These are phyloP conservation scores for Coendou prehensilis DNA, from an alignment of 2,797 vertebrate species.

Conservation along the genomic window DNA sequence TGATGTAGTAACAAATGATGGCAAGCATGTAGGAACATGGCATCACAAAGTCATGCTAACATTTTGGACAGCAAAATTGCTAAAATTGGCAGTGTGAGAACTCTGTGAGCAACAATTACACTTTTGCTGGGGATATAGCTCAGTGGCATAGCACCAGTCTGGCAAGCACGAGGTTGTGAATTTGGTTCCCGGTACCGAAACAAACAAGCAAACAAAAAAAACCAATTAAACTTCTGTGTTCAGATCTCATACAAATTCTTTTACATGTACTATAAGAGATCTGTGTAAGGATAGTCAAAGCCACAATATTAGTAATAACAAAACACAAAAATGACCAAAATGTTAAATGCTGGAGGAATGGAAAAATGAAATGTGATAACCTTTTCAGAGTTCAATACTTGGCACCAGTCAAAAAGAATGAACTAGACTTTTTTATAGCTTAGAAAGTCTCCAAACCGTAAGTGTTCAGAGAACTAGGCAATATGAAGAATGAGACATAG, in stretches of 20 bases:
- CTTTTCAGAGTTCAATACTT: background rate
- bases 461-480: background rate
- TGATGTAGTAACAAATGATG: background rate
- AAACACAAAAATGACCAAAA: background rate
- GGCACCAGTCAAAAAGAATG: background rate
- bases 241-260: background rate
- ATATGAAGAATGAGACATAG: background rate
- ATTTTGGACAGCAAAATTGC: background rate
- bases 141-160: too few species aligned
- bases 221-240: background rate
- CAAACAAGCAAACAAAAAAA: too few species aligned
- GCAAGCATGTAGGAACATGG: background rate
- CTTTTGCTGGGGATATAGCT: too few species aligned
- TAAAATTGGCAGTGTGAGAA: background rate
- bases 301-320: background rate
- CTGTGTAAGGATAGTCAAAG: background rate
- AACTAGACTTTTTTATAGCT: background rate
- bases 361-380: constrained; percentile 22
- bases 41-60: background rate
- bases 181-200: too few species aligned
- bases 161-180: too few species aligned
- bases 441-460: background rate
- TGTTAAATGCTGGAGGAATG: background rate
- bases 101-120: background rate
- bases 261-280: background rate